Conservation (phyloP, 2,113 vertebrate genomes). For the Neodon shergylaensis region DNA sequence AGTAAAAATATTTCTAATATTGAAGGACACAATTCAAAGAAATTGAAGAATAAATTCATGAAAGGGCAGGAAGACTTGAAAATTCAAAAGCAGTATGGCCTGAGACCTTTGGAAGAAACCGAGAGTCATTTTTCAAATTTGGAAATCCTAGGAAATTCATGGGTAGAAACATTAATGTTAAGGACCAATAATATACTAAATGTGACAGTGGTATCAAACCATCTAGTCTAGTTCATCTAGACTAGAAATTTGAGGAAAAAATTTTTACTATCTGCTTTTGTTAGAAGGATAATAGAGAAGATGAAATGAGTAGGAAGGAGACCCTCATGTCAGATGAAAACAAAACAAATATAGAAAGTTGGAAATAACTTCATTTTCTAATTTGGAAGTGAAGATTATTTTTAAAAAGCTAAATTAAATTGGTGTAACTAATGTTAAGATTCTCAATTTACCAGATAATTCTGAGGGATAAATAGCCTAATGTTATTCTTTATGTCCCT, state of each 20-base stretch:
- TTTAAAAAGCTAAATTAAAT: slow-evolving; percentile 30
- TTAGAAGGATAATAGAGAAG: background rate
- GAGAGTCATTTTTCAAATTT: background rate
- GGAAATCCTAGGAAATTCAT: background rate
- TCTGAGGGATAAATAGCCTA: background rate
- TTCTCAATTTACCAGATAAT: slow-evolving; percentile 3
- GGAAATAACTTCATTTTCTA: slow-evolving; percentile 18
- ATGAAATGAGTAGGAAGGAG: background rate
- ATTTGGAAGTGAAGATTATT: slow-evolving; percentile 40
- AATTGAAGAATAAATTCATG: background rate
- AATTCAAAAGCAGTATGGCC: background rate
- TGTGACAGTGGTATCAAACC: background rate
- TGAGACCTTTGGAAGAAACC: background rate
- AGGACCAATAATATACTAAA: background rate
- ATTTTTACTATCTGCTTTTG: background rate
- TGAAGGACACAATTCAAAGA: slow-evolving; percentile 5
- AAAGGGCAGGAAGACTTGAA: background rate
- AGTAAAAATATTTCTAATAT: background rate
- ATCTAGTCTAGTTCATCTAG: background rate
- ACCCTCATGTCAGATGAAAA: background rate
- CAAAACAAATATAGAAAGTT: background rate
- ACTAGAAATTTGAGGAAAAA: background rate
- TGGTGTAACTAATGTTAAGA: background rate
- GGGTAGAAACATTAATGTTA: background rate
- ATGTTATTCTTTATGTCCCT: slow-evolving; percentile 20